phyloP scores from a whole-genome alignment of 2,888 invertebrate genomes.

The Tineola bisselliella region DNA sequence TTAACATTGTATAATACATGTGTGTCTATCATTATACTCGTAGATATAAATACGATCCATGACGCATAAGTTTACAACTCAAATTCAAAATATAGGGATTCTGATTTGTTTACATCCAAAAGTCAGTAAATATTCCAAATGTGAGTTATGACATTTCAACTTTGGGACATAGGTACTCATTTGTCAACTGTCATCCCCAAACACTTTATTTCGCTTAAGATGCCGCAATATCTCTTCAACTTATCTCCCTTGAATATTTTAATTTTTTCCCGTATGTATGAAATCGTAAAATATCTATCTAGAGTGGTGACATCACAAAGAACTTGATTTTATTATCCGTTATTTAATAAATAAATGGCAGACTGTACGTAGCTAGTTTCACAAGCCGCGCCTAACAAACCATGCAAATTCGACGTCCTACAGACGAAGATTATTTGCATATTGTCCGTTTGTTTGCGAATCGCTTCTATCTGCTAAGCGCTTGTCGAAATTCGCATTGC shows the following conservation, averaged over 20 bases:
- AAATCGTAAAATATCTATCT: not conserved
- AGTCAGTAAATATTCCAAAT: not conserved
- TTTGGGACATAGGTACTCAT: not conserved
- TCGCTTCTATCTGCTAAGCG: conserved; percentile 41
- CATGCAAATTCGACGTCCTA: conserved; percentile 35
- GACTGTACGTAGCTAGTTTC: not conserved
- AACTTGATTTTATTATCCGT: not conserved
- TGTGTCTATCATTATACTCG: too few relatives aligned
- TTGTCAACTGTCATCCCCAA: conserved; percentile 1
- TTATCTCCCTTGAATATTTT: not conserved
- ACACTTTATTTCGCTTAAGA: not conserved
- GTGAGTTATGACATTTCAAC: not conserved
- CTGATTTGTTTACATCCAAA: not conserved
- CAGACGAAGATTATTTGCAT: conserved; percentile 47
- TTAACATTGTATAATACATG: not conserved
- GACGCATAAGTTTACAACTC: not conserved
- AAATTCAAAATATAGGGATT: not conserved
- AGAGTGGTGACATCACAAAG: not conserved
- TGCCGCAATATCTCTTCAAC: not conserved
- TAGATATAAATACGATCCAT: not conserved
- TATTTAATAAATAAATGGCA: not conserved
- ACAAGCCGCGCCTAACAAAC: conserved; percentile 26
- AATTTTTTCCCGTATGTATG: not conserved
- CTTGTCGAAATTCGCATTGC: conserved; percentile 59
- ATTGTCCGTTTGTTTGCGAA: conserved; percentile 47